Conservation (phyloP, 1,140 invertebrate genomes). For the Lycorma delicatula region DNA sequence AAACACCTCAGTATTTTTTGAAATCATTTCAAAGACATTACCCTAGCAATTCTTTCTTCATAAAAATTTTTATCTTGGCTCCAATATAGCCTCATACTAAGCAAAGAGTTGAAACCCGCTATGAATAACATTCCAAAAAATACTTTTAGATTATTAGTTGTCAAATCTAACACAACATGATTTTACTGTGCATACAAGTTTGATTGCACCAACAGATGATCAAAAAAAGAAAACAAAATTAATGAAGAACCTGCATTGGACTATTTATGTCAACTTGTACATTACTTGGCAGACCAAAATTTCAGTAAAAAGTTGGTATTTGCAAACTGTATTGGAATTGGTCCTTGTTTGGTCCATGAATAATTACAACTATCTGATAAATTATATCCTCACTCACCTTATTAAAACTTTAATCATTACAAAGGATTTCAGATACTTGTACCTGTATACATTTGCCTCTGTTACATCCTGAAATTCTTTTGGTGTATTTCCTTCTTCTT, state of each 20-base stretch:
- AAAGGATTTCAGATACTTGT: neutral
- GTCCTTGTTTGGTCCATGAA: slow-evolving; percentile 9
- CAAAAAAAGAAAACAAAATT: slow-evolving; percentile 11
- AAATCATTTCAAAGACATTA: slow-evolving; percentile 23
- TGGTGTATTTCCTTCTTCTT: no score
- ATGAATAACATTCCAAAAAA: slow-evolving; percentile 21
- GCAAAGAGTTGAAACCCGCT: slow-evolving; percentile 17
- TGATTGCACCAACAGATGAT: slow-evolving; percentile 14
- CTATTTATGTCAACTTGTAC: slow-evolving; percentile 5
- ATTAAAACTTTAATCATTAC: neutral
- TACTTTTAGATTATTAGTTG: slow-evolving; percentile 10
- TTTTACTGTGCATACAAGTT: slow-evolving; percentile 18
- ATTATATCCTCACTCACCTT: neutral
- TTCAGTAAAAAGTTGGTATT: neutral
- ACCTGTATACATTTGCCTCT: no score
- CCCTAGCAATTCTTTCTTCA: slow-evolving; percentile 15
- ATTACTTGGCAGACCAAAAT: slow-evolving; percentile 12
- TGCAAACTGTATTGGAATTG: neutral
- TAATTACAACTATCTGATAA: slow-evolving; percentile 4
- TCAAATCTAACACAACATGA: slow-evolving; percentile 15
- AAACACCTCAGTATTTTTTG: slow-evolving; percentile 20
- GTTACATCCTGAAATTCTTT: no score
- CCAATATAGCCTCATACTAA: slow-evolving; percentile 17
- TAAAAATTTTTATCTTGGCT: slow-evolving; percentile 21
- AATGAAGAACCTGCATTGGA: slow-evolving; percentile 5